These are phyloP conservation scores for Drosophila biarmipes DNA, from an alignment of 1,140 invertebrate genomes.

Conservation along the genomic window DNA sequence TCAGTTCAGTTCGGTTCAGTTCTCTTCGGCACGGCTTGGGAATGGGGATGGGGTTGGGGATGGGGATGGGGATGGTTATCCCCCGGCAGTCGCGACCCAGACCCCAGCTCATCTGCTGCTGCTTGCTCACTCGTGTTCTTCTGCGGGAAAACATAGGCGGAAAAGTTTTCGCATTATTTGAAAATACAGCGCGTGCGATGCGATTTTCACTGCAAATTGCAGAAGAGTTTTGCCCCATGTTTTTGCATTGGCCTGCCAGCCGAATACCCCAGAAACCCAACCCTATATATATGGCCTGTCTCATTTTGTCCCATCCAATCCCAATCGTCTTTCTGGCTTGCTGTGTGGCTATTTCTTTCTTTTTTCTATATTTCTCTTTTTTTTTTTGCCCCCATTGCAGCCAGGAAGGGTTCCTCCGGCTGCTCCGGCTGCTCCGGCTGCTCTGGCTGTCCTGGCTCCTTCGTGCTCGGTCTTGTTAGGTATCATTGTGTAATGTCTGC, in stretches of 20 bases:
- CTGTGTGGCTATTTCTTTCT: background rate
- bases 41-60: constrained; percentile 1
- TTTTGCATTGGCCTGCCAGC: constrained; percentile 59
- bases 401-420: constrained; percentile 35
- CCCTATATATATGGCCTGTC: background rate
- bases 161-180: constrained; percentile 82
- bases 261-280: background rate
- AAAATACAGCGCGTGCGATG: constrained; percentile 76
- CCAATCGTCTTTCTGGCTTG: constrained; percentile 15
- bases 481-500: constrained; percentile 72
- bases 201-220: constrained; percentile 76
- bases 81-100: constrained; percentile 16
- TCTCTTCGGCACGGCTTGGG: background rate
- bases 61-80: constrained; percentile 15
- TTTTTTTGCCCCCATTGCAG: background rate
- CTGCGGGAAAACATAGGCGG: constrained; percentile 61
- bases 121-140: constrained; percentile 28
- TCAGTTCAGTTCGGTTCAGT: constrained; percentile 19
- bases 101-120: constrained; percentile 35
- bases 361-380: background rate
- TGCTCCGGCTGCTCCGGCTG: no score
- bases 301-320: constrained; percentile 31
- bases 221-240: constrained; percentile 71
- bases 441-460: constrained; percentile 3
- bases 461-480: constrained; percentile 60